Conservation (phyloP, 2,888 invertebrate species). For the Heliconius hortense region DNA sequence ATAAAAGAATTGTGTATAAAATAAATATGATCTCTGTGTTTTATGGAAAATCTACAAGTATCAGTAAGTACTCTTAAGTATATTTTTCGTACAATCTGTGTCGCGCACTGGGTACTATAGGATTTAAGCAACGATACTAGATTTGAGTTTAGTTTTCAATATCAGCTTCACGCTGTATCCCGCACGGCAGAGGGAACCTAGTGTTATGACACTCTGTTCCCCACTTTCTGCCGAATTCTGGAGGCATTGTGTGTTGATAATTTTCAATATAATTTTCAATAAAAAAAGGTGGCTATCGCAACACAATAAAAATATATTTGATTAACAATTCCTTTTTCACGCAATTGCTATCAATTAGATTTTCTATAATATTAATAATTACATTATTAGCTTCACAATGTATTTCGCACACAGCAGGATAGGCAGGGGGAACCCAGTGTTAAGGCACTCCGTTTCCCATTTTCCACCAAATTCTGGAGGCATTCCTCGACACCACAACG, state of each 20-base stretch:
- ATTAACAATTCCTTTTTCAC: neutral
- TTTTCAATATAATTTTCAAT: neutral
- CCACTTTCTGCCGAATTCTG: too few species aligned
- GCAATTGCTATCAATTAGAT: neutral
- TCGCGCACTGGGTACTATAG: neutral
- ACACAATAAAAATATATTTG: neutral
- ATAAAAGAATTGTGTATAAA: neutral
- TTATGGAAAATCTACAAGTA: too few species aligned
- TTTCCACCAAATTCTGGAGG: too few species aligned
- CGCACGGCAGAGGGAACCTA: too few species aligned
- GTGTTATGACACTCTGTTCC: too few species aligned
- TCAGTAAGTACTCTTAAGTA: conserved; percentile 9
- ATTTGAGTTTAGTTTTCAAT: neutral
- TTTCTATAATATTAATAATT: neutral
- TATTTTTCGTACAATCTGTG: neutral
- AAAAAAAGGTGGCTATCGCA: neutral
- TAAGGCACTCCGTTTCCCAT: too few species aligned
- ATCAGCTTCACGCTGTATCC: too few species aligned
- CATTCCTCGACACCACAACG: too few species aligned
- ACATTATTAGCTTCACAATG: too few species aligned
- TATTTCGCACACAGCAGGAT: too few species aligned
- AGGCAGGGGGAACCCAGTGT: too few species aligned
- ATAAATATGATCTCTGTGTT: neutral
- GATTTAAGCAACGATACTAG: conserved; percentile 15
- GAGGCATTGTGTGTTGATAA: too few species aligned